Evolutionary conservation across 2,888 invertebrate species (phyloP).

Genomic region (Agrochola lota): DNA sequence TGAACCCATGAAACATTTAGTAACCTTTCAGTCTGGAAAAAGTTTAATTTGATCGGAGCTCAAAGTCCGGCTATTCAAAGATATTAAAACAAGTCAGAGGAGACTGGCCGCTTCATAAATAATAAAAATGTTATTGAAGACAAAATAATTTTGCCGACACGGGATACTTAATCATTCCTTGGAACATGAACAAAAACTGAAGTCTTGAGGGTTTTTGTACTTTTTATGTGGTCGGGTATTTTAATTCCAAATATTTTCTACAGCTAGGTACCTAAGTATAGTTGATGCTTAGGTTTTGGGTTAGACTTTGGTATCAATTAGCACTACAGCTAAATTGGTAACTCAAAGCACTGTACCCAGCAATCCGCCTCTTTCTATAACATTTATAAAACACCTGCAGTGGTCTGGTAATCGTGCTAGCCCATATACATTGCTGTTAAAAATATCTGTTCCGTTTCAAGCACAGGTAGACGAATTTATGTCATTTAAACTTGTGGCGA

Average conservation of each 20-base stretch:
- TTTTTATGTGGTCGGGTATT: slow-evolving; percentile 25
- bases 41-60: slow-evolving; percentile 55
- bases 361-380: background rate
- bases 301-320: background rate
- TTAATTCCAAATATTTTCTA: slow-evolving; percentile 34
- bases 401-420: background rate
- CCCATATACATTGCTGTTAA: background rate
- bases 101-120: slow-evolving; percentile 59
- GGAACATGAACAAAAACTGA: slow-evolving; percentile 50
- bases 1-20: slow-evolving; percentile 47
- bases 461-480: background rate
- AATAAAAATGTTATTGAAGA: slow-evolving; percentile 62
- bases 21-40: slow-evolving; percentile 34
- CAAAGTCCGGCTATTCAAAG: slow-evolving; percentile 52
- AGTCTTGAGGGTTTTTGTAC: slow-evolving; percentile 30
- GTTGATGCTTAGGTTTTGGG: no score
- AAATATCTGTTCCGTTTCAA: background rate
- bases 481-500: no score
- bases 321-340: background rate
- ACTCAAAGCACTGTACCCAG: background rate
- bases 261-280: background rate
- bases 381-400: background rate
- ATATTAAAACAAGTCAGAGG: slow-evolving; percentile 62
- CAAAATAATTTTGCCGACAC: slow-evolving; percentile 50
- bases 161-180: slow-evolving; percentile 55